Evolutionary conservation across 2,797 vertebrate genomes (phyloP).

Genomic region (Crocodylus rhombifer): DNA sequence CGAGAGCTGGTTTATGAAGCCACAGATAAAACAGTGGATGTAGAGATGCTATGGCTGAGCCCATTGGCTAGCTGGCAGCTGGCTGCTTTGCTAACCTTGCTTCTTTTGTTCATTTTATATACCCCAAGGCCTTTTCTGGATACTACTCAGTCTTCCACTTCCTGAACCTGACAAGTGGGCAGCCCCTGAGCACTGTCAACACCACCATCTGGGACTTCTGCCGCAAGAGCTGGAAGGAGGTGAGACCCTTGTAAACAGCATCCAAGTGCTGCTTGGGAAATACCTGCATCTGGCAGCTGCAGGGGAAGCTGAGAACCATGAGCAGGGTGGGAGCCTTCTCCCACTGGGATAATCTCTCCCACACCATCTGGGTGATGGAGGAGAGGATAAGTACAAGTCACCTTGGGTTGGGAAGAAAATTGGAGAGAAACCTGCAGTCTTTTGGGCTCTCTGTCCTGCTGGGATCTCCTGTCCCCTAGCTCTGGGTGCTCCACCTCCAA

Average conservation of each 20-base stretch:
- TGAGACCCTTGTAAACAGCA: constrained; percentile 15
- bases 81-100: neutral
- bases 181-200: constrained; percentile 43
- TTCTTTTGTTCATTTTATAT: neutral
- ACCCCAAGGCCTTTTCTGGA: constrained; percentile 76
- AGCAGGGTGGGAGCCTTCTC: neutral
- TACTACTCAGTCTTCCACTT: constrained; percentile 76
- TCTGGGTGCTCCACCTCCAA: neutral
- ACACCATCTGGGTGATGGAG: neutral
- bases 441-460: rapidly evolving
- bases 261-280: neutral
- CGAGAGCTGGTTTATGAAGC: neutral
- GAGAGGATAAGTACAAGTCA: neutral
- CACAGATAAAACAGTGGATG: neutral
- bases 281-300: neutral
- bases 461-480: rapidly evolving
- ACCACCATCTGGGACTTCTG: constrained; percentile 72
- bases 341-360: neutral
- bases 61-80: neutral
- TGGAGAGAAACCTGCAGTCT: neutral
- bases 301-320: neutral
- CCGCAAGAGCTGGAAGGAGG: constrained; percentile 72
- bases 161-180: constrained; percentile 78
- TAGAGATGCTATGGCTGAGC: neutral
- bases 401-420: neutral